phyloP scores from a whole-genome alignment of 92 coral and sea anemone genomes.

The Chrysogorgia sp. region DNA sequence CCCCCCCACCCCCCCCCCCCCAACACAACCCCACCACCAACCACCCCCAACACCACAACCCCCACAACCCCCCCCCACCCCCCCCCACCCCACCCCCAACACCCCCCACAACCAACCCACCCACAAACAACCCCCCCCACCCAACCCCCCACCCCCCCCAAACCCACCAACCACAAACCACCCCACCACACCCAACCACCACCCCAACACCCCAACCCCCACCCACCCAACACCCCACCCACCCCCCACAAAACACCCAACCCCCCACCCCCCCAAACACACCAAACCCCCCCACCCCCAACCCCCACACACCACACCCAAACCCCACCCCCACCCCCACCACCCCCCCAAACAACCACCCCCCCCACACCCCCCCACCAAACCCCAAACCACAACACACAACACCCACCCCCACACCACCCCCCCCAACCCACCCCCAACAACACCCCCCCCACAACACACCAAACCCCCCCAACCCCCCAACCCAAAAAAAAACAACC shows the following conservation, averaged over 20 bases:
- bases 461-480: not conserved
- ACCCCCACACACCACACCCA: not conserved
- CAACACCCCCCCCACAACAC: not conserved
- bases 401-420: not conserved
- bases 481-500: not conserved
- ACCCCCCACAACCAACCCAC: no score
- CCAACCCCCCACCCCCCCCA: conserved; percentile 1
- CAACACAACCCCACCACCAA: no score
- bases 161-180: not conserved
- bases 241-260: not conserved
- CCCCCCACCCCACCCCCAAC: no score
- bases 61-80: no score
- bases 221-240: conserved; percentile 14
- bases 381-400: not conserved
- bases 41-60: no score
- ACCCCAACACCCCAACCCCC: conserved; percentile 3
- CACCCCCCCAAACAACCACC: not conserved
- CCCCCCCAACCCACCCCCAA: not conserved
- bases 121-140: no score
- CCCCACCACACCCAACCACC: not conserved
- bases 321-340: not conserved
- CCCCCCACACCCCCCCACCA: conserved; percentile 10
- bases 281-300: conserved; percentile 3
- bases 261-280: conserved; percentile 9
- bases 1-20: no score